These are phyloP conservation scores for Drosophila lini DNA, from an alignment of 1,140 invertebrate genomes.

Conservation along the genomic window DNA sequence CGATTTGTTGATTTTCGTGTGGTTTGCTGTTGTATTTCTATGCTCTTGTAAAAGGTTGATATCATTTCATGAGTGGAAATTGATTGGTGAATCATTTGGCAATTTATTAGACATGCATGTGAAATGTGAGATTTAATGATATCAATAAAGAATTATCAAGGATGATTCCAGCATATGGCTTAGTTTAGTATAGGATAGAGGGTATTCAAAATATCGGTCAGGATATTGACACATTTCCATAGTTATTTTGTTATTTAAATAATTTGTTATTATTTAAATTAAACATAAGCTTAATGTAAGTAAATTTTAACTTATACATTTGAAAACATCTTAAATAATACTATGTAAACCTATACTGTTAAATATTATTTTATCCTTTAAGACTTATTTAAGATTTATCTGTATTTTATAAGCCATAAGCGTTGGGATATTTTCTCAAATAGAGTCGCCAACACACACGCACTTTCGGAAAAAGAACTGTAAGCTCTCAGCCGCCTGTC, in stretches of 20 bases:
- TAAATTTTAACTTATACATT: too few relatives aligned
- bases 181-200: neutral
- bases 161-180: neutral
- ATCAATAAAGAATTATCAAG: neutral
- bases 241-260: conserved; percentile 47
- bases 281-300: too few relatives aligned
- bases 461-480: conserved; percentile 21
- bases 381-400: neutral
- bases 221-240: neutral
- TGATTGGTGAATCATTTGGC: conserved; percentile 28
- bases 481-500: conserved; percentile 30
- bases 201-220: neutral
- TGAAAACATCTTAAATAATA: too few relatives aligned
- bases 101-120: conserved; percentile 15
- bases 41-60: conserved; percentile 10
- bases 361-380: neutral
- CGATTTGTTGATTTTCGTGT: conserved; percentile 42
- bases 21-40: conserved; percentile 8
- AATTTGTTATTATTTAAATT: too few relatives aligned
- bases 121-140: conserved; percentile 17
- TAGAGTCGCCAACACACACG: conserved; percentile 21
- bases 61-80: conserved; percentile 9
- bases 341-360: neutral
- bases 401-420: neutral
- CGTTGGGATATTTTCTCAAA: conserved; percentile 20